phyloP scores from a whole-genome alignment of 1,140 invertebrate genomes.

The Pentalonia nigronervosa region DNA sequence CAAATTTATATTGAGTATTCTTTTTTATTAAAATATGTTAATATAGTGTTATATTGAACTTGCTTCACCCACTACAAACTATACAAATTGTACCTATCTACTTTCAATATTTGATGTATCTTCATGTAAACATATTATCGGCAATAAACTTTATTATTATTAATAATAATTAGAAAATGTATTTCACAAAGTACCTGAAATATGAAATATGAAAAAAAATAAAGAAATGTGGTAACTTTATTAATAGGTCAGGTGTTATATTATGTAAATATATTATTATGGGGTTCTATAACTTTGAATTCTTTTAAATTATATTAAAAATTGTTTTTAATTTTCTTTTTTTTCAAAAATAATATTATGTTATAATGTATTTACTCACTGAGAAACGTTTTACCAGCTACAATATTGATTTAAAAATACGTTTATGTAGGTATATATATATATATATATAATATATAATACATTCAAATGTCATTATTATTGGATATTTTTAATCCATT shows the following conservation, averaged over 20 bases:
- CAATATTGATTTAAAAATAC: not conserved
- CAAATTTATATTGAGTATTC: too few relatives aligned
- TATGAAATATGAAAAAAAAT: not conserved
- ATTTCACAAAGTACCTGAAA: too few relatives aligned
- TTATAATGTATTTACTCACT: not conserved
- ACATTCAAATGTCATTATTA: slow-evolving; percentile 2
- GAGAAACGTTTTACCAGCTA: not conserved
- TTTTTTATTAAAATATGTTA: too few relatives aligned
- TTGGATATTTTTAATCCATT: not conserved
- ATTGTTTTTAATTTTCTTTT: not conserved
- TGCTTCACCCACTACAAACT: too few relatives aligned
- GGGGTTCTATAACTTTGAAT: not conserved
- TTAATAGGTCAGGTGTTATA: not conserved
- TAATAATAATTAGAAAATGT: too few relatives aligned
- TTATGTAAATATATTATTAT: not conserved
- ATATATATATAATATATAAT: not conserved
- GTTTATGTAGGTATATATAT: not conserved
- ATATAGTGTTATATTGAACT: too few relatives aligned
- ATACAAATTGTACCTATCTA: too few relatives aligned
- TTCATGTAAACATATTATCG: too few relatives aligned
- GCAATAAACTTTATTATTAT: too few relatives aligned
- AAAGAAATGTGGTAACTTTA: not conserved
- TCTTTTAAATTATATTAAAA: not conserved
- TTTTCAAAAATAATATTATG: not conserved
- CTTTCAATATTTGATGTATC: too few relatives aligned